These are phyloP conservation scores for Eueremaeus valkanovi DNA, from an alignment of 2,888 invertebrate genomes.

Conservation along the genomic window DNA sequence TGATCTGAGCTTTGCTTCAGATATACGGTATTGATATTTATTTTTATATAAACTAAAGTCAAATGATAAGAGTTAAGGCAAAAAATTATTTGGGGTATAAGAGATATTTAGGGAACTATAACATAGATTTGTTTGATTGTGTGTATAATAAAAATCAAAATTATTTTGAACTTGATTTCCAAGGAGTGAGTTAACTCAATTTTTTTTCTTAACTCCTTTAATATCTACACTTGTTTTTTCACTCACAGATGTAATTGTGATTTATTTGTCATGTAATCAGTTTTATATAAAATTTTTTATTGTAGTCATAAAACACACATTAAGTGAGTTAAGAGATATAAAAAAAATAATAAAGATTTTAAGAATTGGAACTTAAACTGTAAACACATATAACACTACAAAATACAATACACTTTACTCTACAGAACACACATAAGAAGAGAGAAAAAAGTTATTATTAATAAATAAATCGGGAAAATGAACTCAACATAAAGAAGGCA, in stretches of 20 bases:
- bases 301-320: not conserved
- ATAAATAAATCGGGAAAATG: not conserved
- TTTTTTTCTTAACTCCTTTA: not conserved
- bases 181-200: not conserved
- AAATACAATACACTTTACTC: not conserved
- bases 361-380: too few species aligned
- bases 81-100: too few species aligned
- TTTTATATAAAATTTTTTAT: not conserved
- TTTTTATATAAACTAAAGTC: too few species aligned
- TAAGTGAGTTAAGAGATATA: not conserved
- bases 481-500: not conserved
- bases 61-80: too few species aligned
- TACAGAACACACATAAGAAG: not conserved
- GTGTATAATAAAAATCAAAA: not conserved
- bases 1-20: too few species aligned
- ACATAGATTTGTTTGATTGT: not conserved
- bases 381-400: not conserved
- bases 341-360: not conserved
- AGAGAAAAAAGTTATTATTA: constrained; percentile 2
- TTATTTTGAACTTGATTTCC: not conserved
- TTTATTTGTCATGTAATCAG: constrained; percentile 14
- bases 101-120: not conserved
- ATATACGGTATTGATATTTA: too few species aligned
- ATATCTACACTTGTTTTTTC: not conserved
- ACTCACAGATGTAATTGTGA: not conserved